Base-by-base conservation (phyloP, 2,113 vertebrate species). In the Channa argus region DNA sequence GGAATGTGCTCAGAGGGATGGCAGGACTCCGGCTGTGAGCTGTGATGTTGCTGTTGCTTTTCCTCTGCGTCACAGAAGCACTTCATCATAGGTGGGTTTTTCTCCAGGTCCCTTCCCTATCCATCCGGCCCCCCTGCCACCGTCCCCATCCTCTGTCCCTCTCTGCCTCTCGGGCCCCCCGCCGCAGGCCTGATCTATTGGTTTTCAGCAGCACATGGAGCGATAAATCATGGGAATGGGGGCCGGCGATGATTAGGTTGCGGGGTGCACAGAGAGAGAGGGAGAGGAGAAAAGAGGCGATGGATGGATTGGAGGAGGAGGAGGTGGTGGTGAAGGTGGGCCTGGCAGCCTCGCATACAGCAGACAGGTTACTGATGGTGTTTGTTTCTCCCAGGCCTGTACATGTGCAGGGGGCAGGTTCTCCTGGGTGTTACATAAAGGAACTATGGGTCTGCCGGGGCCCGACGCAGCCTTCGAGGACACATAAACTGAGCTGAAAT, bases 31-130 rank as follows among this genome's bases (percentile, higher is more conserved):
- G 66, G 86, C 89, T 79, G 91, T 39, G 91, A 92, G 86, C 79
- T 67, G 81, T 84, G 82, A 89, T 91, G 90, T 81, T 77, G 80
- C 82, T 56, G 72, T 69, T 83, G 76, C 77, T 83, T 87, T 85
- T 81, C 72, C 85, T 85, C 69, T 43, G 82, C 83, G 62, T 91
- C 91, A 83, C 82, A 85, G 67, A 24, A 89, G 88, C 88, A 92
- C 91, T 94, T 92, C 91, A 94, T 94, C 94, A 94, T 90, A 85
- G 90, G 81, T 88, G 91, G 88, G 80, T 92, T 94, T 94, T 94
- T 92, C 91, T 86, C 74, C 82, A 52, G 66, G 86, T 88, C 71
- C 81, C 70, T 65, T 73, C 65, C 53, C 12, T 39, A 71, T 43
- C 82, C 46, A 55, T 70, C 44, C 71, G 1, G n/a, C 53, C 54